Evolutionary conservation across 2,888 invertebrate species (phyloP).

Genomic region (Phaonia tiefii): DNA sequence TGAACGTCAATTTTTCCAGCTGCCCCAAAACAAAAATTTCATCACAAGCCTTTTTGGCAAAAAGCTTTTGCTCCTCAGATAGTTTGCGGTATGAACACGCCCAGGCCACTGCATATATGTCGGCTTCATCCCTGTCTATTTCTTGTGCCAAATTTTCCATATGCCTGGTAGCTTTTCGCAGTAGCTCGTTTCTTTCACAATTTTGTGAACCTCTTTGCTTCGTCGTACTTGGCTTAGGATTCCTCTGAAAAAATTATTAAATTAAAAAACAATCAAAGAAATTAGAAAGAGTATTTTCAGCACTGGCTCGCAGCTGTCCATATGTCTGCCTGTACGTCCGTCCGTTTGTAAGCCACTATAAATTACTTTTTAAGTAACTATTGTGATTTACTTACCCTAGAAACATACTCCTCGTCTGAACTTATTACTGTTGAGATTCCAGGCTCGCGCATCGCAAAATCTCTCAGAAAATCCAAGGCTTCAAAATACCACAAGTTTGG

Average conservation of each 20-base stretch:
- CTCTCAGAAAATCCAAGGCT: slow-evolving; percentile 42
- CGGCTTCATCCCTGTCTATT: slow-evolving; percentile 45
- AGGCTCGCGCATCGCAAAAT: slow-evolving; percentile 29
- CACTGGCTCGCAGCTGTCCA: too few species aligned
- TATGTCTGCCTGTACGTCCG: too few species aligned
- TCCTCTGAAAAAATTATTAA: too few species aligned
- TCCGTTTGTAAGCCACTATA: too few species aligned
- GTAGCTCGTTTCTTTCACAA: slow-evolving; percentile 47
- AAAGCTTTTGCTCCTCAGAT: slow-evolving; percentile 27
- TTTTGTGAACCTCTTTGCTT: slow-evolving; percentile 19
- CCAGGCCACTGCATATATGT: slow-evolving; percentile 48
- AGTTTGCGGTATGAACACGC: slow-evolving; percentile 43
- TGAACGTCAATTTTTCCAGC: too few species aligned
- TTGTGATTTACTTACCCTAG: slow-evolving; percentile 7
- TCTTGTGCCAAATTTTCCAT: slow-evolving; percentile 37
- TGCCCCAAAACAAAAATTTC: too few species aligned
- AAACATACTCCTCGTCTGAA: slow-evolving; percentile 74
- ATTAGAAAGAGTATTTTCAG: too few species aligned
- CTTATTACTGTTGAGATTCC: slow-evolving; percentile 33
- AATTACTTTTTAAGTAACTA: too few species aligned
- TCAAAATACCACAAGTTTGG: slow-evolving; percentile 49
- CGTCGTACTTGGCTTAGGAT: background rate
- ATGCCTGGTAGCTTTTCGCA: slow-evolving; percentile 42
- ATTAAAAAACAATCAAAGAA: slow-evolving; percentile 5
- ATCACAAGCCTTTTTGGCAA: slow-evolving; percentile 37